Evolutionary conservation across 2,797 vertebrate species (phyloP), one percentile per base, ranked within the genome.

Genomic region (Dicrostonyx torquatus): DNA sequence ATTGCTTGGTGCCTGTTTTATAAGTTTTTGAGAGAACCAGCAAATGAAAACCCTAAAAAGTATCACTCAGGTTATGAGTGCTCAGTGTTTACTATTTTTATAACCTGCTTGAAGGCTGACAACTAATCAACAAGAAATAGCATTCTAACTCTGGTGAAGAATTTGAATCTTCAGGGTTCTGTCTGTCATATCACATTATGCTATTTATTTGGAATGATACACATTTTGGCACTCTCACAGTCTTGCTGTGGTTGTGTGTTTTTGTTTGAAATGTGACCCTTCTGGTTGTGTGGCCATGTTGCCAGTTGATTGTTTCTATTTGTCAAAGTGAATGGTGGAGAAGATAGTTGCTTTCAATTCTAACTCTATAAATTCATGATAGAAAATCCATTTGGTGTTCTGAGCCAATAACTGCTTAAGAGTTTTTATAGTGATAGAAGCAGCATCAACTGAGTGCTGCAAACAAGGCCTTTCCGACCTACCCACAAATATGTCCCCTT

Each of bases 341-440:
- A 87, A 43, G 80, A 29, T 90, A 77, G 26, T 60, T 88, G 26
- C 43, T 94, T 93, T 50, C 48, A 90, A 60, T 50, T 93, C n/a
- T 50, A 31, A 95, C 20, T 76, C 2, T 8, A 34, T 84, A 43
- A 1, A 5, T 37, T 84, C 95, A 58, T 96, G 94, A 66, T 24
- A 86, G 76, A 80, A 78, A 94, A 90, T 62, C 58, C 4, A 79
- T 58, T 6, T 18, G 20, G 34, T 87, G 53, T 87, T 37, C 31
- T 6, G 87, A 84, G 37, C 89, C 43, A 94, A 85, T 95, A 90
- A 66, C 92, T 96, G 40, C 13, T 53, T 92, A 26, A 60, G 89
- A 9, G 0, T 94, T 96, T 84, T 87, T 93, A 14, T 79, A 92
- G n/a, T 77, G 93, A 89, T 15, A 24, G 45, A 34, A 83, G 77